Percentiles rank a stretch among this genome's conserved stretches.
Conservation (phyloP, 1,140 invertebrate genomes). For the Bacillus rossius region DNA sequence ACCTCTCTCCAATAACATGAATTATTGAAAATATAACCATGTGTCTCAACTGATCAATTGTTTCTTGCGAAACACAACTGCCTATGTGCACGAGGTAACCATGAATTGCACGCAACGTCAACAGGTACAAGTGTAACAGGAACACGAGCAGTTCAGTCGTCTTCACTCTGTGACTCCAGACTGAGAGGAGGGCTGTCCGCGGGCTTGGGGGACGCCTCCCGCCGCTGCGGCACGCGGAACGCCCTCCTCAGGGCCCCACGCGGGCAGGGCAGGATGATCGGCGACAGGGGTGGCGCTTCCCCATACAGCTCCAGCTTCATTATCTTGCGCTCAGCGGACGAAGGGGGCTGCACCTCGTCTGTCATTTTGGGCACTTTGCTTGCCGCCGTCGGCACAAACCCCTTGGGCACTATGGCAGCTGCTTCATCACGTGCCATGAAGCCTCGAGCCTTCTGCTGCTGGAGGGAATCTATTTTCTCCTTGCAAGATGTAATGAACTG, state of each 20-base stretch:
- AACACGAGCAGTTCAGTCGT: too few relatives aligned
- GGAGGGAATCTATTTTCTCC: constrained; percentile 26
- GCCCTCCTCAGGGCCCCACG: constrained; percentile 30
- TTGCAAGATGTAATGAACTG: constrained; percentile 29
- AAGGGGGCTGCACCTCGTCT: neutral
- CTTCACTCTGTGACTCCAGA: too few relatives aligned
- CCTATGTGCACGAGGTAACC: too few relatives aligned
- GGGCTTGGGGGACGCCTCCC: neutral
- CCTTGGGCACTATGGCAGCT: neutral
- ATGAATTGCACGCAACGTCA: too few relatives aligned
- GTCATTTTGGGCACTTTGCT: too few relatives aligned
- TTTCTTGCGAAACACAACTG: too few relatives aligned
- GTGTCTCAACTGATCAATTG: too few relatives aligned
- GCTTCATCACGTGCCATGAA: neutral
- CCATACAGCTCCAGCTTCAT: constrained; percentile 32
- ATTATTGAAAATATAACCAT: too few relatives aligned
- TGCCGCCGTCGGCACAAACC: neutral
- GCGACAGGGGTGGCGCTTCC: constrained; percentile 33
- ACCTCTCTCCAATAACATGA: too few relatives aligned
- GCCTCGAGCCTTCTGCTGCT: constrained; percentile 31
- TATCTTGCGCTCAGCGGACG: neutral
- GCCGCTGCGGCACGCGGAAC: constrained; percentile 18
- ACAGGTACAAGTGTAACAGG: too few relatives aligned
- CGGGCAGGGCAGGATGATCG: constrained; percentile 28
- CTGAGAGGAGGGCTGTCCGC: neutral